Percentiles rank a stretch among this genome's conserved stretches.
These are phyloP conservation scores for Polydrusus pterygomalis DNA, from an alignment of 2,888 invertebrate species.

Conservation along the genomic window DNA sequence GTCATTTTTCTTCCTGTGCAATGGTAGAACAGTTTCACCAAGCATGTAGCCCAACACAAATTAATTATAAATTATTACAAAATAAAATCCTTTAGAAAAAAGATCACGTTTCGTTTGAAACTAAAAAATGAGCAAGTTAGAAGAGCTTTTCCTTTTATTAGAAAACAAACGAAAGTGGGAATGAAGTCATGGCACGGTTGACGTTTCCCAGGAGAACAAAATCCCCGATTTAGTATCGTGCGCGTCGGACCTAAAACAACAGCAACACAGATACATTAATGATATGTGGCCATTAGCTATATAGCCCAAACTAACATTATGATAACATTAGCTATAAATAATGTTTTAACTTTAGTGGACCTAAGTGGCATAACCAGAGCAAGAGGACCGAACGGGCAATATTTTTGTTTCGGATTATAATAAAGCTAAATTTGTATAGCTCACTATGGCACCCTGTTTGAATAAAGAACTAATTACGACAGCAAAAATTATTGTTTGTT, in stretches of 20 bases:
- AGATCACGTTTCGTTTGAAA: background rate
- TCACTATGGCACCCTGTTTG: no score
- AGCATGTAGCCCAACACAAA: no score
- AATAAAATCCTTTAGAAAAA: slow-evolving; percentile 8
- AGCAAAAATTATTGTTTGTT: no score
- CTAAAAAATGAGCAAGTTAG: slow-evolving; percentile 4
- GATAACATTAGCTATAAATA: slow-evolving; percentile 17
- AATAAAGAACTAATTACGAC: no score
- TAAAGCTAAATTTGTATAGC: background rate
- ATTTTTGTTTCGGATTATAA: slow-evolving; percentile 2
- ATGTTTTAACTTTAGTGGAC: slow-evolving; percentile 23
- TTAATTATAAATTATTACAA: background rate
- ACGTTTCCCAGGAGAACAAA: slow-evolving; percentile 10
- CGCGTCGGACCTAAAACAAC: slow-evolving; percentile 10
- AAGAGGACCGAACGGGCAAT: background rate
- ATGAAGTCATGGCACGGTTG: background rate
- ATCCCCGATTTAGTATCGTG: slow-evolving; percentile 7
- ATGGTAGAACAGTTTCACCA: no score
- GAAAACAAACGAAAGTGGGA: slow-evolving; percentile 6
- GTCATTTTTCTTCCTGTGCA: no score
- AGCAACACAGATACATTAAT: slow-evolving; percentile 21
- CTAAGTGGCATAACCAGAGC: background rate
- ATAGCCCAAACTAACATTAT: slow-evolving; percentile 13
- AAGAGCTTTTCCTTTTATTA: slow-evolving; percentile 10
- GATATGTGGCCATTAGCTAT: slow-evolving; percentile 10